These are phyloP conservation scores for Resseliella maxima DNA, from an alignment of 2,888 invertebrate species.

Conservation along the genomic window DNA sequence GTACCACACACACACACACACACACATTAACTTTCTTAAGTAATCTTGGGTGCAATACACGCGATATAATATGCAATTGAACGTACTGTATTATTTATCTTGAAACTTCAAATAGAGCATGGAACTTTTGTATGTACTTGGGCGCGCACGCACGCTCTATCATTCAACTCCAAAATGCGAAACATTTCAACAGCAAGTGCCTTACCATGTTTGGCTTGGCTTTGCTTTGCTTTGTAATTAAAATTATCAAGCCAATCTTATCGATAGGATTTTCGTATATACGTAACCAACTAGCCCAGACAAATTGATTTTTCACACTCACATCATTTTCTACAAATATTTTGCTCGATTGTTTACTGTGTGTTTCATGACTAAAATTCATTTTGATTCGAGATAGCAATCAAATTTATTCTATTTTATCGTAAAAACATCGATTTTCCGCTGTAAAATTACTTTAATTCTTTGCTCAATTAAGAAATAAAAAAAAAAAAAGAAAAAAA, in stretches of 20 bases:
- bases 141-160: too few species aligned
- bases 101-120: conserved; percentile 4
- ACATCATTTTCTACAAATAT: neutral
- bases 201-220: neutral
- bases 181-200: neutral
- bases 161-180: neutral
- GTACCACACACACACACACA: neutral
- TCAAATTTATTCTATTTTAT: neutral
- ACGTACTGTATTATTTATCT: neutral
- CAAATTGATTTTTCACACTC: conserved; percentile 9
- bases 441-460: neutral
- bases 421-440: too few species aligned
- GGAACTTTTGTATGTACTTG: neutral
- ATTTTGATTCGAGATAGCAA: neutral
- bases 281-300: neutral
- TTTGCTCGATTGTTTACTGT: neutral
- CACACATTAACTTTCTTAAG: conserved; percentile 24
- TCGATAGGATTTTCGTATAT: neutral
- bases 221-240: neutral
- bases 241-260: neutral
- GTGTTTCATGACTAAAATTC: neutral
- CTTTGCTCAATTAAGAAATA: neutral
- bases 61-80: neutral
- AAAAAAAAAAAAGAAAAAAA: too few species aligned
- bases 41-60: conserved; percentile 28